Conservation (phyloP, 2,797 vertebrate species). For the Setipinna tenuifilis region DNA sequence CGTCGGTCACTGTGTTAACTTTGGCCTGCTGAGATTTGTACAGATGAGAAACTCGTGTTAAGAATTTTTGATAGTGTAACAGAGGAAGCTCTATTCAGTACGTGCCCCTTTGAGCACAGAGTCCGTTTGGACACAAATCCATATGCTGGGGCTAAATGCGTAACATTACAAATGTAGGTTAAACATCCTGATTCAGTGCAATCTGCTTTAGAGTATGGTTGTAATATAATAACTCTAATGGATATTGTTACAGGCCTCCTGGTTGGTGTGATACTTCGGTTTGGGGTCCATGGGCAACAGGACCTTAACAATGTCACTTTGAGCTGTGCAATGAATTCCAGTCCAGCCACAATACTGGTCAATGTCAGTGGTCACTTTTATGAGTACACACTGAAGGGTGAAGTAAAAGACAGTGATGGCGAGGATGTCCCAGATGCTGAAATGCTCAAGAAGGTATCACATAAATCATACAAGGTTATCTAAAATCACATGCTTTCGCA, state of each 20-base stretch:
- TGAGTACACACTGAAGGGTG: slow-evolving; percentile 93
- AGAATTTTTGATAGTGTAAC: neutral
- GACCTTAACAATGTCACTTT: slow-evolving; percentile 85
- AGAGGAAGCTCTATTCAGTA: neutral
- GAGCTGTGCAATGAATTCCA: slow-evolving; percentile 88
- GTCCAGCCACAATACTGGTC: slow-evolving; percentile 88
- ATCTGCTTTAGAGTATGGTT: neutral
- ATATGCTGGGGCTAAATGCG: neutral
- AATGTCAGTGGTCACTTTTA: slow-evolving; percentile 95
- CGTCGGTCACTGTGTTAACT: neutral
- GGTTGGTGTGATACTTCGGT: slow-evolving; percentile 91
- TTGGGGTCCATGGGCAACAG: slow-evolving; percentile 88
- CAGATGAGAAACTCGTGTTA: slow-evolving; percentile 20
- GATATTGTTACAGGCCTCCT: slow-evolving; percentile 78
- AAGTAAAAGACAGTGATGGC: slow-evolving; percentile 85
- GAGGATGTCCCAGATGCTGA: slow-evolving; percentile 91
- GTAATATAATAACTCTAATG: neutral
- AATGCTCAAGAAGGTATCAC: slow-evolving; percentile 91
- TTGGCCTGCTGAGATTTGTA: neutral
- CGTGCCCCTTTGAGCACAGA: neutral
- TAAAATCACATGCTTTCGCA: neutral
- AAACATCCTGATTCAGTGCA: neutral
- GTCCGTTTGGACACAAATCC: neutral
- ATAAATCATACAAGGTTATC: neutral
- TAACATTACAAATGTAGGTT: neutral